Evolutionary conservation across 2,797 vertebrate species (phyloP).

Genomic region (Leptoclinus maculatus): DNA sequence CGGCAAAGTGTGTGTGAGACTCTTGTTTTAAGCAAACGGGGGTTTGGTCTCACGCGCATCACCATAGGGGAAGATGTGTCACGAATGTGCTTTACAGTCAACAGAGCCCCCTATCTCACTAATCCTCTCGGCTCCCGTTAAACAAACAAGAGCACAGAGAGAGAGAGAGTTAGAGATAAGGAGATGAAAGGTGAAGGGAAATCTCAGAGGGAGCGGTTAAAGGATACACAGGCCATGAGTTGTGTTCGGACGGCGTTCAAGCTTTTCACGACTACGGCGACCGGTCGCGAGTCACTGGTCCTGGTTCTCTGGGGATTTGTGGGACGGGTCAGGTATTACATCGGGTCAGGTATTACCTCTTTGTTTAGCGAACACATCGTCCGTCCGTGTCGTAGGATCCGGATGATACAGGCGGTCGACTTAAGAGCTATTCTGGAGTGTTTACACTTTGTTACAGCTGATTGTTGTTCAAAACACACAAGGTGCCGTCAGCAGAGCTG

Average conservation of each 20-base stretch:
- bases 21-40: slow-evolving; percentile 24
- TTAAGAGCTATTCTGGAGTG: slow-evolving; percentile 50
- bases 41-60: slow-evolving; percentile 6
- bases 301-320: slow-evolving; percentile 48
- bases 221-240: slow-evolving; percentile 51
- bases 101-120: slow-evolving; percentile 71
- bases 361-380: slow-evolving; percentile 52
- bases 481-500: neutral
- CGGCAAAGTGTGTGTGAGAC: slow-evolving; percentile 1
- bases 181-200: slow-evolving; percentile 56
- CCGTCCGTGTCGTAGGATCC: slow-evolving; percentile 24
- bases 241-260: slow-evolving; percentile 45
- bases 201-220: slow-evolving; percentile 46
- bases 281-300: slow-evolving; percentile 37
- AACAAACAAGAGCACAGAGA: slow-evolving; percentile 60
- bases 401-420: slow-evolving; percentile 61
- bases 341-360: too few species aligned
- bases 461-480: slow-evolving; percentile 25
- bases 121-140: slow-evolving; percentile 72
- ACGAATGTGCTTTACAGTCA: slow-evolving; percentile 76
- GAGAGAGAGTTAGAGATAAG: slow-evolving; percentile 53
- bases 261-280: slow-evolving; percentile 46
- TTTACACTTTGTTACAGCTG: slow-evolving; percentile 25
- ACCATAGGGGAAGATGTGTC: slow-evolving; percentile 53
- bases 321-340: slow-evolving; percentile 15